Percentiles rank a stretch among this genome's conserved stretches.
Evolutionary conservation across 1,140 invertebrate genomes (phyloP).

Genomic region (Laupala kohalensis): DNA sequence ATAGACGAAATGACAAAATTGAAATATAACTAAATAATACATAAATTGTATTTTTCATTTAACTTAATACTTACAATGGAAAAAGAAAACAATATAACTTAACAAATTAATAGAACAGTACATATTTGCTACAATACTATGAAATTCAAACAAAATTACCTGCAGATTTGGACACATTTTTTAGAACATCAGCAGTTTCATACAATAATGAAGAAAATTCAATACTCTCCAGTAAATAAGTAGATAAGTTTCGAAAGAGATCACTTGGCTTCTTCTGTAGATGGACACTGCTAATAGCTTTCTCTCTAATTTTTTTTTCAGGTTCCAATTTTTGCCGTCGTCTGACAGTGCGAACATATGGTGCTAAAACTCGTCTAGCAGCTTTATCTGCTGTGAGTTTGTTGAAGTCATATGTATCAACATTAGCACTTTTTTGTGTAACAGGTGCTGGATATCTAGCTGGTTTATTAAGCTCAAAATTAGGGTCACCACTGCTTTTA

Average conservation of each 20-base stretch:
- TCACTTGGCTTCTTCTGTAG: constrained; percentile 24
- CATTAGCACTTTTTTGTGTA: not conserved
- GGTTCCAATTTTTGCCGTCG: constrained; percentile 25
- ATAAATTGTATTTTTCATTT: too few relatives aligned
- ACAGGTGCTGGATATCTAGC: not conserved
- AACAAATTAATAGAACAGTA: not conserved
- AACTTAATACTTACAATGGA: not conserved
- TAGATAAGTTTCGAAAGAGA: constrained; percentile 28
- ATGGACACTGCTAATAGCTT: constrained; percentile 22
- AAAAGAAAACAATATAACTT: not conserved
- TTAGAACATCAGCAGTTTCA: constrained; percentile 38
- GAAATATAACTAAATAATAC: not conserved
- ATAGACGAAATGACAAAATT: too few relatives aligned
- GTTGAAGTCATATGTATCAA: not conserved
- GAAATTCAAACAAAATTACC: constrained; percentile 22
- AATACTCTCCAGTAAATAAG: constrained; percentile 34
- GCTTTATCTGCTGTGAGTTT: constrained; percentile 22
- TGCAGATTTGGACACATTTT: constrained; percentile 32
- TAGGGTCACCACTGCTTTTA: too few relatives aligned
- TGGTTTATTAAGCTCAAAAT: not conserved
- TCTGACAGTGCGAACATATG: constrained; percentile 34
- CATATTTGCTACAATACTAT: not conserved
- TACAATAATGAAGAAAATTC: constrained; percentile 35
- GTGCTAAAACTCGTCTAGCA: constrained; percentile 35
- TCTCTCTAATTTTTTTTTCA: not conserved